Evolutionary conservation across 2,888 invertebrate species (phyloP).

Genomic region (Mythimna impura): DNA sequence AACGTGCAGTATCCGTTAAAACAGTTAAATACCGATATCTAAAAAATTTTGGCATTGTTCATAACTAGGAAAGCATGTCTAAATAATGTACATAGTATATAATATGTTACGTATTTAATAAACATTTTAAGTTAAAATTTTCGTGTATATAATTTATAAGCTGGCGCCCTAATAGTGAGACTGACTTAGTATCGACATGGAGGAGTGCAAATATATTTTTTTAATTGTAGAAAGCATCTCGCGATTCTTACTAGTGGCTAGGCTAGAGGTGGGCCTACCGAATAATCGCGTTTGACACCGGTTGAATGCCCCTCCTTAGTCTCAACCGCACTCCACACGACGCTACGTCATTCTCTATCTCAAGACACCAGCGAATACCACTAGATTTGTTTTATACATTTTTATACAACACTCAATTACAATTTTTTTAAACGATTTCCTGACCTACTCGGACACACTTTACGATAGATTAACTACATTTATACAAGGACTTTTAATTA

Average conservation of each 20-base stretch:
- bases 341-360: slow-evolving; percentile 13
- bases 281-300: neutral
- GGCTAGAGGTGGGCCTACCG: neutral
- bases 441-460: slow-evolving; percentile 54
- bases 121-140: slow-evolving; percentile 51
- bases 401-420: slow-evolving; percentile 62
- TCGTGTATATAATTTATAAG: slow-evolving; percentile 57
- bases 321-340: neutral
- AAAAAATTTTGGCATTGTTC: slow-evolving; percentile 64
- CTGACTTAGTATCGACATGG: slow-evolving; percentile 6
- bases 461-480: slow-evolving; percentile 56
- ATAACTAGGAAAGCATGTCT: slow-evolving; percentile 63
- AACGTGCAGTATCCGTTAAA: slow-evolving; percentile 52
- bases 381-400: slow-evolving; percentile 62
- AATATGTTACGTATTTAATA: slow-evolving; percentile 62
- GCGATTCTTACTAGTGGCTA: too few relatives aligned
- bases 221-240: neutral
- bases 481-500: slow-evolving; percentile 50
- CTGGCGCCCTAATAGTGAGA: slow-evolving; percentile 30
- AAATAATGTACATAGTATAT: slow-evolving; percentile 58
- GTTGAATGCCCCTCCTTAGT: neutral
- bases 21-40: slow-evolving; percentile 51
- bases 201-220: neutral
- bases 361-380: slow-evolving; percentile 41
- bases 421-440: slow-evolving; percentile 35